phyloP scores from a whole-genome alignment of 2,113 vertebrate species.

The Rhinogobius similis region DNA sequence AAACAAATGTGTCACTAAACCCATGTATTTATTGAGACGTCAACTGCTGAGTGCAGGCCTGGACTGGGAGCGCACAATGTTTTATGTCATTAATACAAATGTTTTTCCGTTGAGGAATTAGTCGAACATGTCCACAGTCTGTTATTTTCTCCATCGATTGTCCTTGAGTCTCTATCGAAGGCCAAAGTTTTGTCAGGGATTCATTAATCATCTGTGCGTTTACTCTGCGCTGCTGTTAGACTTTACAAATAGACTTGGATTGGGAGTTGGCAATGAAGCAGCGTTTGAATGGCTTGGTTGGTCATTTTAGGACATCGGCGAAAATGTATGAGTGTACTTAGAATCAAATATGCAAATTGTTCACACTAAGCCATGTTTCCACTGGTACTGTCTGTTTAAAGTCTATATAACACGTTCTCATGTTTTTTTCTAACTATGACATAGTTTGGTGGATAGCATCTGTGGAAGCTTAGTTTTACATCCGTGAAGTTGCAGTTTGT shows the following conservation, averaged over 20 bases:
- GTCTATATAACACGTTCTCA: too few relatives aligned
- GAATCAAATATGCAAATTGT: too few relatives aligned
- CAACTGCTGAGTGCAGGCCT: conserved; percentile 5
- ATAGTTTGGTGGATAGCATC: too few relatives aligned
- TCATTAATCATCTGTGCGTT: background rate
- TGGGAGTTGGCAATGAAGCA: background rate
- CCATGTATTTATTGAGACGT: conserved; percentile 3
- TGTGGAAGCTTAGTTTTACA: too few relatives aligned
- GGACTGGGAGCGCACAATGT: background rate
- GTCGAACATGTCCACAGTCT: background rate
- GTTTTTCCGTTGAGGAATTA: conserved; percentile 1
- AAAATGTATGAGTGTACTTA: background rate
- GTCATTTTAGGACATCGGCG: background rate
- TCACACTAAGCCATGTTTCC: too few relatives aligned
- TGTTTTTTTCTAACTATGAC: too few relatives aligned
- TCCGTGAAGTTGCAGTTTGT: too few relatives aligned
- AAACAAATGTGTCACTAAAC: background rate
- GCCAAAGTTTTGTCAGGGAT: background rate
- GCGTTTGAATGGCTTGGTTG: background rate
- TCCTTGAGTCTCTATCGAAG: background rate
- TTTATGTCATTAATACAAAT: background rate
- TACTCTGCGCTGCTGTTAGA: conserved; percentile 2
- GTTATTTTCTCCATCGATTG: background rate
- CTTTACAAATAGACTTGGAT: background rate
- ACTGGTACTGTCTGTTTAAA: too few relatives aligned